A percentile compares a stretch with the other conserved stretches of the same genome.
phyloP scores from a whole-genome alignment of 2,797 vertebrate genomes.

The Chloroceryle inda region DNA sequence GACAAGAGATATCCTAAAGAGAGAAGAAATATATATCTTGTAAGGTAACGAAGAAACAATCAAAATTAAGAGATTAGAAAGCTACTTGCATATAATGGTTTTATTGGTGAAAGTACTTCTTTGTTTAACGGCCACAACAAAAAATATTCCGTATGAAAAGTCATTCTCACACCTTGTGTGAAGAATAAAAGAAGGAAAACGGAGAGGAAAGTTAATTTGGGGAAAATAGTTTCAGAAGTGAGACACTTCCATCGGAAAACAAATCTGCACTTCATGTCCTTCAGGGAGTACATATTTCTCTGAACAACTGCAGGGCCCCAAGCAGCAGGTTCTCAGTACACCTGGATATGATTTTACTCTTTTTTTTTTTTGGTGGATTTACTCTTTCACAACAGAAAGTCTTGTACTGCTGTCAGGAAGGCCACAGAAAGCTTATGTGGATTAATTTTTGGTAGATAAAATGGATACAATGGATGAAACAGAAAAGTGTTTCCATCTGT shows the following conservation, averaged over 20 bases:
- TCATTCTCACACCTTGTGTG: constrained; percentile 20
- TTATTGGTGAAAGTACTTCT: constrained; percentile 56
- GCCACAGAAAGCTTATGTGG: constrained; percentile 14
- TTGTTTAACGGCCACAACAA: constrained; percentile 68
- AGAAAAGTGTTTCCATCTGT: neutral
- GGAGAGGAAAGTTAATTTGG: constrained; percentile 53
- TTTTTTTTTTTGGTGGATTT: constrained; percentile 27
- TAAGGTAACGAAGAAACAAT: constrained; percentile 82
- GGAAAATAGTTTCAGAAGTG: constrained; percentile 60
- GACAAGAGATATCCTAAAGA: constrained; percentile 86
- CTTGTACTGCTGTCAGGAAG: constrained; percentile 46
- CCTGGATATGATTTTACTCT: constrained; percentile 37
- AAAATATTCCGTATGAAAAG: constrained; percentile 5
- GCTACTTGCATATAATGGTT: constrained; percentile 69
- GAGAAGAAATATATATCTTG: constrained; percentile 82
- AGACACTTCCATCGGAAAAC: constrained; percentile 66
- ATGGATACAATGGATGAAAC: neutral
- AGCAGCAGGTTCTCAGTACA: constrained; percentile 47
- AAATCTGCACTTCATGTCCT: constrained; percentile 53
- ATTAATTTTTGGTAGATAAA: constrained; percentile 48
- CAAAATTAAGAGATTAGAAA: constrained; percentile 83
- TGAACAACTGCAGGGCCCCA: constrained; percentile 53
- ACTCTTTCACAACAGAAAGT: constrained; percentile 35
- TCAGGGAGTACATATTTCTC: constrained; percentile 54
- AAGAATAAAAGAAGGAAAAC: constrained; percentile 58